Conservation (phyloP, 1,140 invertebrate genomes). For the Papilio aristodemus region DNA sequence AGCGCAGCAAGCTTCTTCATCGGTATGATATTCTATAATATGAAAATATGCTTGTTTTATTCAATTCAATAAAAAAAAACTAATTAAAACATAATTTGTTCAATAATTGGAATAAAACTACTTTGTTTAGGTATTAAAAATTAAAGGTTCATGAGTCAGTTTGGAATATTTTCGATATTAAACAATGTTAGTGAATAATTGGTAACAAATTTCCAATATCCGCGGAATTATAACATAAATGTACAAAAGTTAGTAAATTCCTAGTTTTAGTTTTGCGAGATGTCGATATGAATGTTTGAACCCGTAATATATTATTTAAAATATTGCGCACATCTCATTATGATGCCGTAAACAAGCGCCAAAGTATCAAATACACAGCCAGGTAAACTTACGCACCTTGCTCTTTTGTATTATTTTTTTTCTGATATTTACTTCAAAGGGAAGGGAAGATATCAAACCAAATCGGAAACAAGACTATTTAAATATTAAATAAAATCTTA, state of each 20-base stretch:
- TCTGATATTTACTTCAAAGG: neutral
- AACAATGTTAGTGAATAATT: no score
- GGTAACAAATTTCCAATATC: neutral
- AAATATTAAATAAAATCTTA: neutral
- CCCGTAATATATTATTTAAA: neutral
- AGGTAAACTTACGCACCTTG: neutral
- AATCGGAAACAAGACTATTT: neutral
- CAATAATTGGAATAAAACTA: neutral
- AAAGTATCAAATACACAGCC: neutral
- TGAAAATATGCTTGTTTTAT: neutral
- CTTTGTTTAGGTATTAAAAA: neutral
- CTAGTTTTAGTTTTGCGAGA: no score
- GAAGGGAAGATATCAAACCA: neutral
- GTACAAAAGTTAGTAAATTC: neutral
- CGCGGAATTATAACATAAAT: neutral
- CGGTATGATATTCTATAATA: slow-evolving; percentile 51
- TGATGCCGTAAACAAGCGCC: neutral
- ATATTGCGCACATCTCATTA: neutral
- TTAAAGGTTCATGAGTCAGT: no score
- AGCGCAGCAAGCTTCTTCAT: slow-evolving; percentile 67
- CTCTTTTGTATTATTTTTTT: neutral
- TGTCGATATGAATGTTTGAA: no score
- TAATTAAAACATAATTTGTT: neutral
- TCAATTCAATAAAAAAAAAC: neutral
- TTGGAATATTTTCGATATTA: no score